These are phyloP conservation scores for Leuctra nigra DNA, from an alignment of 2,888 invertebrate genomes.

Conservation along the genomic window DNA sequence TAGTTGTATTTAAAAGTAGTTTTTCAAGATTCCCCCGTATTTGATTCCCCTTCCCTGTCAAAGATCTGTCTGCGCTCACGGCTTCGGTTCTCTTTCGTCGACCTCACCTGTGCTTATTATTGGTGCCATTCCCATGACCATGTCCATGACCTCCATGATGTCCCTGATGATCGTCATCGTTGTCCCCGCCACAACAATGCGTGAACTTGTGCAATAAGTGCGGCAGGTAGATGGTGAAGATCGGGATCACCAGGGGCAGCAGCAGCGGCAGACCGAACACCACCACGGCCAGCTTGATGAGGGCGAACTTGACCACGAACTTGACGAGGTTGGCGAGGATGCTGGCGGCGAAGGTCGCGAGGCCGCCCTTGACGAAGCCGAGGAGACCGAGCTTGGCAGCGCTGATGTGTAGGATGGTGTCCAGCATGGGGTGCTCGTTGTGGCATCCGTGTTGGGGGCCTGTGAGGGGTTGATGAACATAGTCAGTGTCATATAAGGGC, in stretches of 20 bases:
- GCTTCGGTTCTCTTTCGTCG: constrained; percentile 30
- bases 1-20: no score
- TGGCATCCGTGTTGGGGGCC: not conserved
- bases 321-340: constrained; percentile 22
- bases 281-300: constrained; percentile 8
- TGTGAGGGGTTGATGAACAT: no score
- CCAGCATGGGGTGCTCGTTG: not conserved
- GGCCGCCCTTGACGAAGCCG: constrained; percentile 23
- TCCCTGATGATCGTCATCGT: constrained; percentile 48
- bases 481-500: no score
- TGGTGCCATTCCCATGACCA: not conserved
- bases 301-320: constrained; percentile 22
- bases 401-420: constrained; percentile 1
- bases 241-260: not conserved
- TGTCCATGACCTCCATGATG: constrained; percentile 44
- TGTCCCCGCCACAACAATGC: constrained; percentile 34
- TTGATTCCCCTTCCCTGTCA: no score
- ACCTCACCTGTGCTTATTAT: not conserved
- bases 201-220: constrained; percentile 11
- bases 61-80: no score
- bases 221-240: not conserved
- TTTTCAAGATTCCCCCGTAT: no score
- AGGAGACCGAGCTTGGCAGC: constrained; percentile 22
- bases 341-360: constrained; percentile 19
- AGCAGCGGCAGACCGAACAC: not conserved